Evolutionary conservation across 2,888 invertebrate genomes (phyloP).

Genomic region (Lepeophtheirus nordmannii): DNA sequence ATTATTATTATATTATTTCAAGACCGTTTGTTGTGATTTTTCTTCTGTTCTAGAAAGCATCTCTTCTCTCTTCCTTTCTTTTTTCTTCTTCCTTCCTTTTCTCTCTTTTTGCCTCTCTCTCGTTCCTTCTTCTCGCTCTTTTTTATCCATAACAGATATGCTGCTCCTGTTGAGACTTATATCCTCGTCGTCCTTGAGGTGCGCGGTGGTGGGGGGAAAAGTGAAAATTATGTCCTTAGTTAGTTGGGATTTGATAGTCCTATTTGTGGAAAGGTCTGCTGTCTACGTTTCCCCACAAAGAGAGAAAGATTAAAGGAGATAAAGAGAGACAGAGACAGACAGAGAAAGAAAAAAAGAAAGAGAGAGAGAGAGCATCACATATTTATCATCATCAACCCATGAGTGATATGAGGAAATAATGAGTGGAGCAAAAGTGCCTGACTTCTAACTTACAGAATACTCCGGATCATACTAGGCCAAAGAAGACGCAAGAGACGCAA

Average conservation of each 20-base stretch:
- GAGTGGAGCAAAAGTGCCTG: background rate
- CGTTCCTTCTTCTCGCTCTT: background rate
- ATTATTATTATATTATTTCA: too few relatives aligned
- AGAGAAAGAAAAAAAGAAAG: too few relatives aligned
- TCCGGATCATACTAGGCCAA: background rate
- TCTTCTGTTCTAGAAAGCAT: constrained; percentile 2
- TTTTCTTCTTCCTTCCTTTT: background rate
- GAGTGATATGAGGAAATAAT: too few relatives aligned
- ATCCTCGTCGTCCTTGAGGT: constrained; percentile 5
- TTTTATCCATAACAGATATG: background rate
- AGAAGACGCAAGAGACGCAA: too few relatives aligned
- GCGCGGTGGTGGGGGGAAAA: background rate
- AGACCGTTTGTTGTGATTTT: background rate
- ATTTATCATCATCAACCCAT: too few relatives aligned
- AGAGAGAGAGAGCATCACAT: too few relatives aligned
- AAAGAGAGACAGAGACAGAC: too few relatives aligned
- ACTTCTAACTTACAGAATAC: background rate
- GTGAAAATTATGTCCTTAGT: background rate
- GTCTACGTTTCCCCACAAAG: background rate
- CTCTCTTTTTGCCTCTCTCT: background rate
- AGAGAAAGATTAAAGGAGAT: too few relatives aligned
- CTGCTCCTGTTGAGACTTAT: too few relatives aligned
- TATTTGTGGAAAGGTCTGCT: background rate
- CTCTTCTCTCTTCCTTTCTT: background rate
- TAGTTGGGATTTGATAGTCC: constrained; percentile 4